phyloP scores from a whole-genome alignment of 2,113 vertebrate species.

The Ceyx cyanopectus region DNA sequence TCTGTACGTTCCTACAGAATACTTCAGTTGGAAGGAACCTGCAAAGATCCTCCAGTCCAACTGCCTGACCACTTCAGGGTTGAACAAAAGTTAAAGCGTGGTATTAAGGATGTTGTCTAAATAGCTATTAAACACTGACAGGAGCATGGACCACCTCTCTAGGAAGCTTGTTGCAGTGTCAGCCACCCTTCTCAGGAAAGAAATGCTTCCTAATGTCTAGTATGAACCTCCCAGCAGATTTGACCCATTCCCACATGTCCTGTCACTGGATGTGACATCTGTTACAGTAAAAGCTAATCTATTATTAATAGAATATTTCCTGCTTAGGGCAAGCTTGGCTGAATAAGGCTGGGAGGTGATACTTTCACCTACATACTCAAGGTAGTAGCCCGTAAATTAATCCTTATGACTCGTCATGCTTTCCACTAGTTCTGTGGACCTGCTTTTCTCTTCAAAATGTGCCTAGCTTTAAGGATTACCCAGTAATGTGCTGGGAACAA shows the following conservation, averaged over 20 bases:
- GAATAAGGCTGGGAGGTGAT: background rate
- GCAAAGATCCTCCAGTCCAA: background rate
- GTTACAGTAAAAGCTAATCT: background rate
- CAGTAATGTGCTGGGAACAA: background rate
- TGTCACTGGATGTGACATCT: background rate
- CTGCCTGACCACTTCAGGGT: background rate
- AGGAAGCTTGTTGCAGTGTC: background rate
- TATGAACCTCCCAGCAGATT: background rate
- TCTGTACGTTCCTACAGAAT: background rate
- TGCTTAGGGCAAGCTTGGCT: background rate
- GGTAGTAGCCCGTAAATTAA: background rate
- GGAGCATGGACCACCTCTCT: background rate
- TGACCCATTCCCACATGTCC: background rate
- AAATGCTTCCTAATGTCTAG: background rate
- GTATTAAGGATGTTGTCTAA: background rate
- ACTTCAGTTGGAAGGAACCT: background rate
- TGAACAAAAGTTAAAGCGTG: background rate
- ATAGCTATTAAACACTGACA: background rate
- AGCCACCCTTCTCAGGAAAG: background rate
- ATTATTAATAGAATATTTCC: background rate
- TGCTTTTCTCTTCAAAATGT: background rate
- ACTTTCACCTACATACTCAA: background rate
- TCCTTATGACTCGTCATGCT: rapidly evolving
- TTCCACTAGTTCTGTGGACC: background rate
- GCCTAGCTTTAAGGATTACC: background rate